A percentile compares a stretch with the other conserved stretches of the same genome.
Conservation (phyloP, 2,888 invertebrate genomes). For the Caenorhabditis sinica region DNA sequence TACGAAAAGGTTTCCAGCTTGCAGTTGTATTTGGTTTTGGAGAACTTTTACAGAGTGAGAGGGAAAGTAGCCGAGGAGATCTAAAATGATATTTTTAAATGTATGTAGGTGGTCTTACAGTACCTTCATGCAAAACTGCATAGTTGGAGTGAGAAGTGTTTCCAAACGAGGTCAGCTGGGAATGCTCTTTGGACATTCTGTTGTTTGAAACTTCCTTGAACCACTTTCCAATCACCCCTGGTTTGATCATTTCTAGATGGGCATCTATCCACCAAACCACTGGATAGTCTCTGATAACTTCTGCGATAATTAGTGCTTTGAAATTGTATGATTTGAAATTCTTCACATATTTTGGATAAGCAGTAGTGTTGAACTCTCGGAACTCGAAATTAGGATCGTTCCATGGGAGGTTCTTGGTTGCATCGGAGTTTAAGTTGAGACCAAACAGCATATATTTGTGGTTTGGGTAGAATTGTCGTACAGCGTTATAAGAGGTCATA, state of each 20-base stretch:
- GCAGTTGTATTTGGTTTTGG: background rate
- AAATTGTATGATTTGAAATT: background rate
- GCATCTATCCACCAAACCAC: constrained; percentile 42
- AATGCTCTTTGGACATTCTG: background rate
- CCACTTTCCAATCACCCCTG: background rate
- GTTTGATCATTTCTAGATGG: constrained; percentile 3
- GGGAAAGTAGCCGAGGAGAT: background rate
- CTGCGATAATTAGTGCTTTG: constrained; percentile 29
- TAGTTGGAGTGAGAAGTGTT: background rate
- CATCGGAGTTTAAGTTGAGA: background rate
- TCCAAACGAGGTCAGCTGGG: background rate
- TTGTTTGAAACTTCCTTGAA: background rate
- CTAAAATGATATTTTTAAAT: background rate
- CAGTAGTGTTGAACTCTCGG: background rate
- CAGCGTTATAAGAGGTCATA: background rate
- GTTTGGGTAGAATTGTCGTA: constrained; percentile 37
- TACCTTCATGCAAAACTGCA: constrained; percentile 9
- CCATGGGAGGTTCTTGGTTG: background rate
- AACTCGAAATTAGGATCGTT: constrained; percentile 2
- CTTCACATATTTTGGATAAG: background rate
- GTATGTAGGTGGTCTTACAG: background rate
- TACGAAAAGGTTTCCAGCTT: background rate
- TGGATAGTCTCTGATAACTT: constrained; percentile 26
- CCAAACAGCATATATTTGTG: constrained; percentile 36
- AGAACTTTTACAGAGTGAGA: background rate